Base-by-base conservation (phyloP, 2,888 invertebrate genomes). In the Netelia fuscicornis region DNA sequence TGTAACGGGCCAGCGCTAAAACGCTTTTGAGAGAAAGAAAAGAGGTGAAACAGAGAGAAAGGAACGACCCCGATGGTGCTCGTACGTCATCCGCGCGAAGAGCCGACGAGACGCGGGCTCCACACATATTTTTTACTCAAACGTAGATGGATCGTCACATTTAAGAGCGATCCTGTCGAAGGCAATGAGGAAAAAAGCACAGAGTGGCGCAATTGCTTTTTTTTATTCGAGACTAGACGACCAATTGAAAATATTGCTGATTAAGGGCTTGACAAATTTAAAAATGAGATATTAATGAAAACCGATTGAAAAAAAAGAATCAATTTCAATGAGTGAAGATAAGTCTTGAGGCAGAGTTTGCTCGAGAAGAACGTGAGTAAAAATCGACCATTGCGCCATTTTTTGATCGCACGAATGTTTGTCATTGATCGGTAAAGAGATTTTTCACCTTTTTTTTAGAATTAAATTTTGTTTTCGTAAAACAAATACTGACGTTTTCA, bases 1-100 rank as follows among this genome's bases (percentile, higher is more conserved):
- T 37, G 42, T 62, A 71, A 68, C 42, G 64, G 54, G 52, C 48
- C 87, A 88, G 89, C 91, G 91, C 91, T 92, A 92, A 93, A 92
- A 92, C 89, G 90, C 87, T 87, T 87, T 83, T 83, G 86, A 87
- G 86, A 84, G 90, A 90, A 91, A 91, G 72, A 75, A 75, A 71
- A 82, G 48, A 58, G 60, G 20, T 10, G 30, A 70, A 30, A 64
- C 48, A 76, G 75, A 64, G 52, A 54, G 30, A 78, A 48, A 71
- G 65, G 48, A 90, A 91, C 91, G 88, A 89, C 88, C 87, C 65
- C 90, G 84, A 82, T 87, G 89, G 84, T 87, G 86, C 87, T 89
- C 90, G 87, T 92, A 90, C 86, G 90, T 92, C 91, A 92, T 91
- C 87, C 89, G 76, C 64, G 64, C 76, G 84, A 68, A 72, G 75